Evolutionary conservation across 2,888 invertebrate species (phyloP).

Genomic region (Plebejus argus): DNA sequence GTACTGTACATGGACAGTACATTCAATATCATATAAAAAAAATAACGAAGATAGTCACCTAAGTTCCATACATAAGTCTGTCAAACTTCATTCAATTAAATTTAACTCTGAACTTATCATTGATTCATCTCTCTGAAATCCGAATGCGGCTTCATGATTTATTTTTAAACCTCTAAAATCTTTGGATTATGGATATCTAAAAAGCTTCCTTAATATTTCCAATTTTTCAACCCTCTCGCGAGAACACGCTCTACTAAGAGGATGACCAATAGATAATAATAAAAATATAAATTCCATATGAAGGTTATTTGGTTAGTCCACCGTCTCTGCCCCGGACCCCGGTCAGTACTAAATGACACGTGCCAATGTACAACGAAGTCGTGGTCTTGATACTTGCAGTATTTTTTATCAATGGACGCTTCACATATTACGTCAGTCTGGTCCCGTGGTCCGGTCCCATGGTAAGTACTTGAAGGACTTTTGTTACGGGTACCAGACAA

Average conservation of each 20-base stretch:
- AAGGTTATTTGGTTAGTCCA: not conserved
- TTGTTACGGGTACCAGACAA: not conserved
- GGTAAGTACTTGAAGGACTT: not conserved
- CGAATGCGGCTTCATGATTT: no score
- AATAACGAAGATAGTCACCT: no score
- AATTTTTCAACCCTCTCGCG: not conserved
- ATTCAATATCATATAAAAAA: no score
- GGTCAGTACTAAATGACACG: conserved; percentile 28
- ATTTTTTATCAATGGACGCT: not conserved
- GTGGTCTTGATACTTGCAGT: conserved; percentile 15
- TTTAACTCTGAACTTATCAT: no score
- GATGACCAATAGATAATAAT: conserved; percentile 11
- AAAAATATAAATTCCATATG: not conserved
- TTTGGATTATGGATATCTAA: not conserved
- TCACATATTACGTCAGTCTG: no score
- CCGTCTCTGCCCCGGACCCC: not conserved
- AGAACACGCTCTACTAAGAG: not conserved
- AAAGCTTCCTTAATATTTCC: not conserved
- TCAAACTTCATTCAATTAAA: no score
- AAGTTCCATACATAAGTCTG: no score
- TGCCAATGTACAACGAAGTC: not conserved
- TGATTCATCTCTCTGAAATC: no score
- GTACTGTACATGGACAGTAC: no score
- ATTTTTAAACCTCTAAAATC: not conserved
- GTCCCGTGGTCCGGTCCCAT: no score